Base-by-base conservation (phyloP, 1,140 invertebrate genomes). In the Sycobia sp. region DNA sequence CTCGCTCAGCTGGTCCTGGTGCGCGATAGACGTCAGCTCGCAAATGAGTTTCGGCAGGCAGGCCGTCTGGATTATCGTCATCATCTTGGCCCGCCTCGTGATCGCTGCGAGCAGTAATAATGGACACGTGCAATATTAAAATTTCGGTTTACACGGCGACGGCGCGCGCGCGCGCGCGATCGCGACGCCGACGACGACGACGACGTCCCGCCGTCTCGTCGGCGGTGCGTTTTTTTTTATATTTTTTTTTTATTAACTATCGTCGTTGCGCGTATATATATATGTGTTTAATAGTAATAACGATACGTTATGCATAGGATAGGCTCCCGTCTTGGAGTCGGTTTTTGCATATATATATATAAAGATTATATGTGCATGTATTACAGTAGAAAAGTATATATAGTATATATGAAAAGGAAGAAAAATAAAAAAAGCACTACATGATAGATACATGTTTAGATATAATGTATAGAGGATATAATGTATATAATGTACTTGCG, bases 31-130 rank as follows among this genome's bases (percentile, higher is more conserved):
- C 71, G 88, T 88, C 73, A 92, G 73, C 77, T 92, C 90, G 70
- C 90, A 92, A 25, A 92, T 88, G 68, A 91, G 82, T 80, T 91
- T 91, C 1, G 90, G 90, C 56, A 92, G 78, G 76, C 90, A 91
- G 7, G 84, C 82, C 38, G 78, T 85, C 74, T 84, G 85, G 65
- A 85, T 83, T 13, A 79, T 84, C 23, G 76, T 62, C 71, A 85
- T 74, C 69, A 84, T 73, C 62, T 74, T 80, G 0, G 76, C 73
- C 25, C 71, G 75, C 34, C 73, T 71, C 25, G 72, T 68, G 27
- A 73, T 67, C 16, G 69, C 78, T 82, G 69, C 32, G 60, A 69
- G 72, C 60, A 44, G 53, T 51, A 56, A 55, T 57, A n/a, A n/a
- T n/a, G n/a, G 53, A 57, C 54, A 62, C 20, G 39, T 63, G 61